These are phyloP conservation scores for Eulithis prunata DNA, from an alignment of 2,888 invertebrate genomes.

Conservation along the genomic window DNA sequence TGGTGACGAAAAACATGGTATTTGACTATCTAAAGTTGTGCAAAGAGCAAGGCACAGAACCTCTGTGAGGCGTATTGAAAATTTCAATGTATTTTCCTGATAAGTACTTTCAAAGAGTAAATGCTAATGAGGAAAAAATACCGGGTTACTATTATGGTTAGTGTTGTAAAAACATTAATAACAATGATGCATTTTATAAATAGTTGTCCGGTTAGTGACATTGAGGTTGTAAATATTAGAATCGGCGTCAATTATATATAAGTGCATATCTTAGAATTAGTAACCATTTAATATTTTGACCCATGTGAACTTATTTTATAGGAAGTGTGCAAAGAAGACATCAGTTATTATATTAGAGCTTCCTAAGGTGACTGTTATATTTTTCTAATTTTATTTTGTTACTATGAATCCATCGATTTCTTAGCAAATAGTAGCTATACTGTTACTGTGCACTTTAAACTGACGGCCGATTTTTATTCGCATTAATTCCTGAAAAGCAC, in stretches of 20 bases:
- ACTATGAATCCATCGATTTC: constrained; percentile 47
- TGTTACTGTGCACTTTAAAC: background rate
- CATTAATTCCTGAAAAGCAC: background rate
- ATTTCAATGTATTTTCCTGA: too few species aligned
- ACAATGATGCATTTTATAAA: constrained; percentile 3
- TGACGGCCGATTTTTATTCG: background rate
- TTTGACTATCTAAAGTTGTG: too few species aligned
- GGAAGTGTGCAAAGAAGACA: constrained; percentile 10
- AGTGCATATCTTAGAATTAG: constrained; percentile 4
- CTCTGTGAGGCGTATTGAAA: too few species aligned
- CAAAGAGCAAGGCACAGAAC: too few species aligned
- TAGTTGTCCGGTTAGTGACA: constrained; percentile 9
- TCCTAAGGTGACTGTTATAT: constrained; percentile 48
- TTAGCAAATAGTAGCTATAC: constrained; percentile 51
- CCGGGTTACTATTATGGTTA: background rate
- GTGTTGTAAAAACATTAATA: background rate
- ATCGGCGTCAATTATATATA: constrained; percentile 13
- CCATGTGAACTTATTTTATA: constrained; percentile 16
- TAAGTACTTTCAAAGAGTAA: too few species aligned
- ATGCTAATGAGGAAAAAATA: background rate
- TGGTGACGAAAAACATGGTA: too few species aligned
- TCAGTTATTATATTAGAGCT: constrained; percentile 16
- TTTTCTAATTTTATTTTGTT: constrained; percentile 66
- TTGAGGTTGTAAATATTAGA: constrained; percentile 21
- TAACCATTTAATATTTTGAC: constrained; percentile 24